Base-by-base conservation (phyloP, 2,113 vertebrate species). In the Andinoacara biseriatus region DNA sequence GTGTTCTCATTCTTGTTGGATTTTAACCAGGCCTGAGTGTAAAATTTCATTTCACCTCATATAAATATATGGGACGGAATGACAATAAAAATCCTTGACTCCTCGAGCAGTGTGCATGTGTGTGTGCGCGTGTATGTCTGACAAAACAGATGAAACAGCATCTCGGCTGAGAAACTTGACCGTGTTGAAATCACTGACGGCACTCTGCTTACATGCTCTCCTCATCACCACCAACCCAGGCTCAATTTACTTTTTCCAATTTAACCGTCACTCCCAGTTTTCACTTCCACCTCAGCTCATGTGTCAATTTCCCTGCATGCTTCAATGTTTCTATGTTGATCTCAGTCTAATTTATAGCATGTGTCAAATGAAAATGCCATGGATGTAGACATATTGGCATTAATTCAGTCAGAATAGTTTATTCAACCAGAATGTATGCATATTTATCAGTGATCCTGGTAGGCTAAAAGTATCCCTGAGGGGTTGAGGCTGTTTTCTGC, bases 201-300 rank as follows among this genome's bases (percentile, higher is more conserved):
- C 2, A 24, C 63, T 49, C 72, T 35, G 20, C 22, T 59, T 22
- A 43, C 61, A 26, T 26, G 59, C 52, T 35, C 56, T 35, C 67
- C 26, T 52, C 26, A 35, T 15, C 78, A 69, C 22, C 72, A 31
- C 56, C 13, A 54, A 22, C 58, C 17, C 58, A 14, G 63, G 58
- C 60, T 69, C 76, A 86, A 40, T 86, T 81, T 82, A 59, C 33
- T 72, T 80, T 77, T 84, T 60, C 58, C 83, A 78, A 65, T 85
- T 82, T 33, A 74, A 24, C 74, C 60, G 80, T 82, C 88, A 14
- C 18, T 76, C 67, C 59, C 26, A 26, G 35, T 79, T 78, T 78
- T 72, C 74, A 59, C 78, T 78, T 84, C 78, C 75, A 58, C 58
- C 49, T 18, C 24, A 5, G 10, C 46, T 80, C 61, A 2, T 24